These are phyloP conservation scores for Oxystoma pomonae DNA, from an alignment of 2,888 invertebrate genomes.

Conservation along the genomic window DNA sequence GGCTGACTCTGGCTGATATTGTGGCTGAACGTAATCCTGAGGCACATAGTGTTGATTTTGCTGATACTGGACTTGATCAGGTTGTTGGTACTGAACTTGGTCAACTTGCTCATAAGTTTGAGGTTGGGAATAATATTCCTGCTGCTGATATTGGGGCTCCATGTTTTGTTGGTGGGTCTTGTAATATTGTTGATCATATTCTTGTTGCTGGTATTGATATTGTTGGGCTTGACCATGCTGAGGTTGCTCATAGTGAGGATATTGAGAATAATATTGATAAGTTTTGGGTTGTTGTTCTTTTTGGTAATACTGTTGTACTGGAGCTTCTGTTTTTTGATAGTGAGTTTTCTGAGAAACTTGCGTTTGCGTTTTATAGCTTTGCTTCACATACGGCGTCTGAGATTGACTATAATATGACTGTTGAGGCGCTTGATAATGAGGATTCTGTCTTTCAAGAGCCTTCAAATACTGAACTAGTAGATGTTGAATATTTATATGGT, in stretches of 20 bases:
- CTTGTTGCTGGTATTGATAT: constrained; percentile 14
- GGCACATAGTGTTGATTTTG: neutral
- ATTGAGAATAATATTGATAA: constrained; percentile 13
- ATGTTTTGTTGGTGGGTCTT: constrained; percentile 6
- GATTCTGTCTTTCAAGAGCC: neutral
- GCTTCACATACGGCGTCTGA: neutral
- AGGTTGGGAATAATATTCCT: constrained; percentile 5
- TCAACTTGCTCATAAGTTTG: neutral
- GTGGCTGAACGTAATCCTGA: neutral
- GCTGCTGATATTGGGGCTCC: constrained; percentile 10
- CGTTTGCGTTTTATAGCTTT: neutral
- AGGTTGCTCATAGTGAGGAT: neutral
- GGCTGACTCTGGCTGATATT: neutral
- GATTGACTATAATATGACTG: neutral
- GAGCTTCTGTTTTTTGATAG: neutral
- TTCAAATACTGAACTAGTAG: constrained; percentile 51
- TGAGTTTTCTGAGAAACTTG: neutral
- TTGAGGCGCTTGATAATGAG: neutral
- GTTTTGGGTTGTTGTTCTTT: constrained; percentile 2
- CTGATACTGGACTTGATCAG: constrained; percentile 1
- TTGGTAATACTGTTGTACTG: neutral
- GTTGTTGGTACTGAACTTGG: neutral
- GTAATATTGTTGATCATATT: constrained; percentile 5
- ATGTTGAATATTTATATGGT: constrained; percentile 54
- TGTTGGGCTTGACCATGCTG: neutral